Conservation (phyloP, 2,113 vertebrate species). For the Sceloporus tristichus region DNA sequence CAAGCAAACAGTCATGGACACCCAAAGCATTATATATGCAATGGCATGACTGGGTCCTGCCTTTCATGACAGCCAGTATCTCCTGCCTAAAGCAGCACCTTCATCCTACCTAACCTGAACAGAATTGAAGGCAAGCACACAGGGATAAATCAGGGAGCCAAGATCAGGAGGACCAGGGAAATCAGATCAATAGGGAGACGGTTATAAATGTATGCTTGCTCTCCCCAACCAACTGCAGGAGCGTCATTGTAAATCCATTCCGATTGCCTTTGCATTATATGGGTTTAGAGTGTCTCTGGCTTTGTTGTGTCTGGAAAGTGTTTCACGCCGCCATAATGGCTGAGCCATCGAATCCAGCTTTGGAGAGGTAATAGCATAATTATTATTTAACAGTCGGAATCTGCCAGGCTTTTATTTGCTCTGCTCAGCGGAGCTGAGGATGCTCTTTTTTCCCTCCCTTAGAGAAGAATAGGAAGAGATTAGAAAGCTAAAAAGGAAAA, state of each 20-base stretch:
- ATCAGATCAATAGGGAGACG: no score
- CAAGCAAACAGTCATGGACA: no score
- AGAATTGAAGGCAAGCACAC: no score
- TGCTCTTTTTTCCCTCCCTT: not conserved
- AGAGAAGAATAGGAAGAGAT: constrained; percentile 14
- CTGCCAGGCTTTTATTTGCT: constrained; percentile 34
- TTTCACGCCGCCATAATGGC: constrained; percentile 47
- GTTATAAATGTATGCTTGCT: no score
- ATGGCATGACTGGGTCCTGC: no score
- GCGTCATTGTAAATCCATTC: constrained; percentile 51
- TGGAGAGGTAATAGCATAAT: constrained; percentile 54
- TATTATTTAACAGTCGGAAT: constrained; percentile 65
- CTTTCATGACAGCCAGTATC: no score
- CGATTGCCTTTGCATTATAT: constrained; percentile 56
- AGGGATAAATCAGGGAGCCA: no score
- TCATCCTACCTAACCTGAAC: no score
- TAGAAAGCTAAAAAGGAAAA: constrained; percentile 35
- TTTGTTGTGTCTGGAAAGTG: constrained; percentile 68
- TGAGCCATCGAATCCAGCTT: constrained; percentile 60
- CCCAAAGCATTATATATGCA: no score
- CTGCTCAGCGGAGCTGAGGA: constrained; percentile 40
- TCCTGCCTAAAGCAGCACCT: no score
- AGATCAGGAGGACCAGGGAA: no score
- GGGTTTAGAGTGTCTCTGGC: constrained; percentile 46
- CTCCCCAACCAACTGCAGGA: no score